Percentiles rank a stretch among this genome's conserved stretches.
Evolutionary conservation across 2,888 invertebrate genomes (phyloP).

Genomic region (Cantharis lateralis): DNA sequence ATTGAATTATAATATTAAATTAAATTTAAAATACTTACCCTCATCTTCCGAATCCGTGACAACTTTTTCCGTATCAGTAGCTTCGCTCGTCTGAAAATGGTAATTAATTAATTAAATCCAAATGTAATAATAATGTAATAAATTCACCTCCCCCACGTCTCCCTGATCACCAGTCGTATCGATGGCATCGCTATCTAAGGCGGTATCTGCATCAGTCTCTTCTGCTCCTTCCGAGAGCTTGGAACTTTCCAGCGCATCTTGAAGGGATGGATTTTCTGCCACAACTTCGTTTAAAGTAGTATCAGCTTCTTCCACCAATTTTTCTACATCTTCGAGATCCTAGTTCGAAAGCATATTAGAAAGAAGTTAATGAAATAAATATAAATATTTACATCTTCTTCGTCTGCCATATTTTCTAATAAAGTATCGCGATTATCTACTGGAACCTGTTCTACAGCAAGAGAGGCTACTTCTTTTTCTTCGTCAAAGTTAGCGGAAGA

Average conservation of each 20-base stretch:
- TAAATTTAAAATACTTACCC: not conserved
- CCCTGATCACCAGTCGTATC: not conserved
- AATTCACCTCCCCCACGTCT: not conserved
- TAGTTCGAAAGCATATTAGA: slow-evolving; percentile 20
- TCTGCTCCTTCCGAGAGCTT: not conserved
- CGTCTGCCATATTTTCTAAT: slow-evolving; percentile 20
- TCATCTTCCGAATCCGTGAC: not conserved
- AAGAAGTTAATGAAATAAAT: slow-evolving; percentile 4
- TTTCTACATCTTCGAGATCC: slow-evolving; percentile 48
- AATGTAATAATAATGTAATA: not conserved
- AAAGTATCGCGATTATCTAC: not conserved
- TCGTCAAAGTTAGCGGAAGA: slow-evolving; percentile 17
- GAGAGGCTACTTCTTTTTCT: not conserved
- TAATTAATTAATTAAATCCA: not conserved
- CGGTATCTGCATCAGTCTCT: not conserved
- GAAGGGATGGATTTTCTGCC: slow-evolving; percentile 41
- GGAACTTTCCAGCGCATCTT: not conserved
- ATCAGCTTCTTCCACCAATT: slow-evolving; percentile 46
- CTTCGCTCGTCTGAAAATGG: not conserved
- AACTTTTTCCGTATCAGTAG: not conserved
- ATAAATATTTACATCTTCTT: slow-evolving; percentile 5
- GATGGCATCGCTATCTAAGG: not conserved
- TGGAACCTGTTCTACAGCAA: not conserved
- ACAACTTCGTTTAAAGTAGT: slow-evolving; percentile 46
- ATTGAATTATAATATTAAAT: not conserved